Evolutionary conservation across 2,797 vertebrate genomes (phyloP).

Genomic region (Lepus townsendii): DNA sequence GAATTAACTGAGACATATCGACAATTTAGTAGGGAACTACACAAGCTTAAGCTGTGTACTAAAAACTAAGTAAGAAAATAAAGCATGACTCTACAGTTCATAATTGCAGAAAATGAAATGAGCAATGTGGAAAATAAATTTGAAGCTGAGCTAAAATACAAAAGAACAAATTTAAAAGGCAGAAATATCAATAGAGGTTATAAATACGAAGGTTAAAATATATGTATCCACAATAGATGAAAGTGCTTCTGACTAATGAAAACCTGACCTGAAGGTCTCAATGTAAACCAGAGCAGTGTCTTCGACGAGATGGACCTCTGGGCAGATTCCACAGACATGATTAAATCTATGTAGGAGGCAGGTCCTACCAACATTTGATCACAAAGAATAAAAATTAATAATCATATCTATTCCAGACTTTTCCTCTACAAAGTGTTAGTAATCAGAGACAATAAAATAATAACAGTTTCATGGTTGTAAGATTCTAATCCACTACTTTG

Average conservation of each 20-base stretch:
- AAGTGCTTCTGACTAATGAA: not conserved
- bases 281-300: not conserved
- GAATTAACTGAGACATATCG: not conserved
- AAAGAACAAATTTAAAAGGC: not conserved
- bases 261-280: not conserved
- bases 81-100: slow-evolving; percentile 37
- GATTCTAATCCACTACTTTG: slow-evolving; percentile 24
- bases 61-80: slow-evolving; percentile 13
- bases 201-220: not conserved
- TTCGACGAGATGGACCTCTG: not conserved
- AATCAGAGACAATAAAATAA: slow-evolving; percentile 12
- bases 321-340: slow-evolving; percentile 25
- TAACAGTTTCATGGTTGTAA: not conserved
- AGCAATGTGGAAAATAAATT: not conserved
- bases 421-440: slow-evolving; percentile 11
- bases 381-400: not conserved
- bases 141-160: not conserved
- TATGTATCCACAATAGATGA: not conserved
- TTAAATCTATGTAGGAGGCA: slow-evolving; percentile 14
- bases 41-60: not conserved
- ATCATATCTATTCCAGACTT: slow-evolving; percentile 33
- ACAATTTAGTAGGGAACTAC: slow-evolving; percentile 33
- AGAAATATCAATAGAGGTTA: not conserved
- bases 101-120: slow-evolving; percentile 38
- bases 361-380: not conserved